Conservation (phyloP, 2,888 invertebrate species). For the Microctonus brassicae region DNA sequence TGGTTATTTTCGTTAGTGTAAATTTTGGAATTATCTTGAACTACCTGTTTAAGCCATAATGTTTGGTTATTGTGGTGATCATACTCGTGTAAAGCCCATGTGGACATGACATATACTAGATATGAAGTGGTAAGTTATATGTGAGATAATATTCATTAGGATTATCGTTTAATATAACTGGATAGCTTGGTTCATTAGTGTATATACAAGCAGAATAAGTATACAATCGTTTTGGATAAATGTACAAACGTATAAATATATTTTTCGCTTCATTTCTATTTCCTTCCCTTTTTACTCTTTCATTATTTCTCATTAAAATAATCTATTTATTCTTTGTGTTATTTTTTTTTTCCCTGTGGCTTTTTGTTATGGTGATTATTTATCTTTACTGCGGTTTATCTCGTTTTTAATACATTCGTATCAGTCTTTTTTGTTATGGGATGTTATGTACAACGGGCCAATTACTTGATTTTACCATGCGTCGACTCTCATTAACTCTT, state of each 20-base stretch:
- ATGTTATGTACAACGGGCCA: neutral
- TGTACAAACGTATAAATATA: neutral
- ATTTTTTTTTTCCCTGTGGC: neutral
- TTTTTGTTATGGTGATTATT: neutral
- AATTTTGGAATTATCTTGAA: neutral
- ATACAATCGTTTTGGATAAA: neutral
- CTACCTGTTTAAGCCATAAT: neutral
- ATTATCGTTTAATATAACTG: constrained; percentile 41
- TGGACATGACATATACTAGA: neutral
- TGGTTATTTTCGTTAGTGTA: neutral
- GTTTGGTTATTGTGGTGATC: neutral
- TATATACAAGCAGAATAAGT: constrained; percentile 8
- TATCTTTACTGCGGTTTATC: neutral
- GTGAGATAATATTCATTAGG: constrained; percentile 45
- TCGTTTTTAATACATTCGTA: neutral
- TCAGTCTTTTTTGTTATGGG: neutral
- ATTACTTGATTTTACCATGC: constrained; percentile 9
- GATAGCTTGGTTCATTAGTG: constrained; percentile 34
- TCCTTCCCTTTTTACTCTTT: neutral
- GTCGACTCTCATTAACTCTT: neutral
- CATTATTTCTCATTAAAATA: neutral
- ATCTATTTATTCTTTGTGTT: neutral
- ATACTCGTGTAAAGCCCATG: neutral
- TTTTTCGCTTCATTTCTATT: neutral
- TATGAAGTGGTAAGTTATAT: constrained; percentile 22